phyloP scores from a whole-genome alignment of 1,140 invertebrate species.

The Pararge aegeria region DNA sequence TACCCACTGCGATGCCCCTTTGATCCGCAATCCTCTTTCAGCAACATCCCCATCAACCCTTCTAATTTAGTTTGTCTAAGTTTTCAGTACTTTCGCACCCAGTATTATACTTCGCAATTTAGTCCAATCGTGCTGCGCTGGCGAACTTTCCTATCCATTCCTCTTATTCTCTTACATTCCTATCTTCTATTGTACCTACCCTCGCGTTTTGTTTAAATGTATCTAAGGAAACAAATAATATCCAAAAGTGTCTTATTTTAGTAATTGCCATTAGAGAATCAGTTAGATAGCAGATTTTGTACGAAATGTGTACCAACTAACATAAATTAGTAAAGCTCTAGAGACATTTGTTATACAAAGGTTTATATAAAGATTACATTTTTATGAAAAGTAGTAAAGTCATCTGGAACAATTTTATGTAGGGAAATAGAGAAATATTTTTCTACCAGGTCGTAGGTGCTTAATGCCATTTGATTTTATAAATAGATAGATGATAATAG shows the following conservation, averaged over 20 bases:
- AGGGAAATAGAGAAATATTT: constrained; percentile 71
- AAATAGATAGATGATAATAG: constrained; percentile 69
- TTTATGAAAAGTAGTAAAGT: constrained; percentile 48
- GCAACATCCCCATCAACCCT: constrained; percentile 74
- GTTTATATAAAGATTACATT: constrained; percentile 57
- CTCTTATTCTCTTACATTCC: constrained; percentile 66
- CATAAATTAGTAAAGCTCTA: constrained; percentile 60
- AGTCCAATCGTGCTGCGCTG: constrained; percentile 33
- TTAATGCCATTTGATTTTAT: constrained; percentile 66
- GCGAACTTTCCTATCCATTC: constrained; percentile 49
- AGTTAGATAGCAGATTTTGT: constrained; percentile 74
- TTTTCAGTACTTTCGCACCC: constrained; percentile 19
- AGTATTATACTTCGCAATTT: constrained; percentile 19
- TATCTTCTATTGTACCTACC: constrained; percentile 45
- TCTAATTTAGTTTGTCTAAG: constrained; percentile 41
- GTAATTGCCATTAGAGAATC: constrained; percentile 71
- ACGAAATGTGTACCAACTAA: constrained; percentile 62
- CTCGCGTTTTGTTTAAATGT: constrained; percentile 45
- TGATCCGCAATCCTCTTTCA: constrained; percentile 82
- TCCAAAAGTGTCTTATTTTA: constrained; percentile 78
- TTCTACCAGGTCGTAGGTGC: constrained; percentile 74
- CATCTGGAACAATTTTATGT: constrained; percentile 68
- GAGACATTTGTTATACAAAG: constrained; percentile 57
- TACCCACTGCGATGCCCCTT: constrained; percentile 80
- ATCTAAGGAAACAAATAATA: constrained; percentile 71